phyloP scores from a whole-genome alignment of 2,888 invertebrate species.

The Abrostola tripartita region DNA sequence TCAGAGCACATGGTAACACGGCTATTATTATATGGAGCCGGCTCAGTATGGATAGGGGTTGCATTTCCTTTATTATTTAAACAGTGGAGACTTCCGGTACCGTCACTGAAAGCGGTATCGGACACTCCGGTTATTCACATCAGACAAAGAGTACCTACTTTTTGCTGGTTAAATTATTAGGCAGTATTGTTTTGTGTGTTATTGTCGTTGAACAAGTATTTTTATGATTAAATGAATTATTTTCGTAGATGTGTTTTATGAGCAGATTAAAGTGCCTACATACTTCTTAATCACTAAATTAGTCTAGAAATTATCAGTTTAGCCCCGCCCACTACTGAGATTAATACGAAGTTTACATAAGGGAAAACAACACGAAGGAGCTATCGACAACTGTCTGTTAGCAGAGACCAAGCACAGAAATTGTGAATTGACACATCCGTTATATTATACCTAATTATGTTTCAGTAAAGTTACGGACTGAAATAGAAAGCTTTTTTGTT shows the following conservation, averaged over 20 bases:
- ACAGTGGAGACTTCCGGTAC: neutral
- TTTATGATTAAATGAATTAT: too few relatives aligned
- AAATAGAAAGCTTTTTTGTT: conserved; percentile 50
- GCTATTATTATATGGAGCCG: conserved; percentile 25
- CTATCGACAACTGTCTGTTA: neutral
- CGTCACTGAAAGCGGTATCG: too few relatives aligned
- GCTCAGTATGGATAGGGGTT: conserved; percentile 4
- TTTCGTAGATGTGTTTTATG: too few relatives aligned
- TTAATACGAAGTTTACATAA: neutral
- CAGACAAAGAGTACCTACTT: too few relatives aligned
- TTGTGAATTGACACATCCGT: conserved; percentile 27
- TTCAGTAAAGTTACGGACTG: conserved; percentile 33
- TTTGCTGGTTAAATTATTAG: too few relatives aligned
- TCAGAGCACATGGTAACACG: conserved; percentile 35
- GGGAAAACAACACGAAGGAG: neutral
- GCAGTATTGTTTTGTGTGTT: too few relatives aligned
- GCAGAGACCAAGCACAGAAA: conserved; percentile 14
- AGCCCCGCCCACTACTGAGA: neutral
- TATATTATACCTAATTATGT: conserved; percentile 25
- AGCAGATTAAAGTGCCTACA: too few relatives aligned
- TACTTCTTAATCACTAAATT: too few relatives aligned
- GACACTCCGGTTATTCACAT: too few relatives aligned
- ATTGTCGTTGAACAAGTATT: too few relatives aligned
- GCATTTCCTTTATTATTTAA: neutral
- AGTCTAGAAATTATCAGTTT: neutral